Percentiles rank a stretch among this genome's conserved stretches.
These are phyloP conservation scores for Falcaria lacertinaria DNA, from an alignment of 2,888 invertebrate species.

Conservation along the genomic window DNA sequence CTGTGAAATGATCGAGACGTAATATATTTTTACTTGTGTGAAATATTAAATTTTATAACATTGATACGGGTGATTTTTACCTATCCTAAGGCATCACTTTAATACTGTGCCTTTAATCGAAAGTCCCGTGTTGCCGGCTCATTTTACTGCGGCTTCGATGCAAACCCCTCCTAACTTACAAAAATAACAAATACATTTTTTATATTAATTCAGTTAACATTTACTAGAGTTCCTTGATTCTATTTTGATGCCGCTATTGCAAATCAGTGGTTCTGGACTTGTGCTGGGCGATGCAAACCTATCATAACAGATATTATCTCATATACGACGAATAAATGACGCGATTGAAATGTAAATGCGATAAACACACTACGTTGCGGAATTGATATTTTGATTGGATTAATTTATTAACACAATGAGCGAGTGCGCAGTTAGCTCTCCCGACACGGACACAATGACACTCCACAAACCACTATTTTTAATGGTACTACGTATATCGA, in stretches of 20 bases:
- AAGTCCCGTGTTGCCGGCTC: constrained; percentile 34
- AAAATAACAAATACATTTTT: constrained; percentile 2
- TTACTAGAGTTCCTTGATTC: background rate
- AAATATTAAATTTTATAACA: background rate
- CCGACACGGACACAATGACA: constrained; percentile 32
- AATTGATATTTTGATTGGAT: constrained; percentile 78
- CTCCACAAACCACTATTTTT: constrained; percentile 7
- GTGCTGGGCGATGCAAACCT: too few relatives aligned
- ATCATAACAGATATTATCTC: constrained; percentile 20
- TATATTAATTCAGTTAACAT: background rate
- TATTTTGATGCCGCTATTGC: too few relatives aligned
- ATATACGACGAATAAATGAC: constrained; percentile 56
- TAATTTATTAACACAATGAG: constrained; percentile 74
- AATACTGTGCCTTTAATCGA: constrained; percentile 28
- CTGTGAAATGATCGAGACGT: too few relatives aligned
- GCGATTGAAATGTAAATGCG: constrained; percentile 68
- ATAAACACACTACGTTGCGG: constrained; percentile 56
- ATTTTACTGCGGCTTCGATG: constrained; percentile 25
- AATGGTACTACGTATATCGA: background rate
- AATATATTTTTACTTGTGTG: too few relatives aligned
- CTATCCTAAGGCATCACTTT: constrained; percentile 31
- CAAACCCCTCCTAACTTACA: constrained; percentile 17
- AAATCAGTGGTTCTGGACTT: too few relatives aligned
- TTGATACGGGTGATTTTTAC: constrained; percentile 22
- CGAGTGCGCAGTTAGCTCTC: constrained; percentile 48